Base-by-base conservation (phyloP, 2,888 invertebrate species). In the Lordiphosa andalusiaca region DNA sequence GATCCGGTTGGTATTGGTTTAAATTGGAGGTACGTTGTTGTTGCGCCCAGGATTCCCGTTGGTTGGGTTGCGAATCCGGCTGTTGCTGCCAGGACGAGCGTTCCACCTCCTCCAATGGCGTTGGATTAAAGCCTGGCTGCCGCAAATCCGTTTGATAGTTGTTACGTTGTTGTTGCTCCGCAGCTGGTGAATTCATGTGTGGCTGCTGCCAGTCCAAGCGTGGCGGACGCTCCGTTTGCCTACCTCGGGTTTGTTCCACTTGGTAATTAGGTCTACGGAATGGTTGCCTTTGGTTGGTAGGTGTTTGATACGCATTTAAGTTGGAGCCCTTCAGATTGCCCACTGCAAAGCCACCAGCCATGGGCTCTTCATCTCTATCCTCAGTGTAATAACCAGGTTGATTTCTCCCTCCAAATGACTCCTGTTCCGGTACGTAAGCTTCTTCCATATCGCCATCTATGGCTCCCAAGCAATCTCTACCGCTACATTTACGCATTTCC, bases 81-180 rank as follows among this genome's bases (percentile, higher is more conserved):
- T 42, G 54, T 70, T 91, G 90, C 69, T 92, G 91, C 42, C 87
- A 96, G 95, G 13, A 93, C 92, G 1, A 95, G 94, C 60, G 92
- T 91, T 53, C 93, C 0, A 58, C 42, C 21, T 73, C 62, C 6
- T 68, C 62, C 9, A 62, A 19, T 0, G 66, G 59, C 0, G 73
- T 52, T n/a, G 41, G 13, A 40, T 16, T n/a, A 9, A 44, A 12
- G 9, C 62, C 30, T 6, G 39, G 46, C 1, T 30, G 51, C 6
- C 12, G 4, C 62, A 55, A 68, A 5, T 69, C 64, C 12, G 16
- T 16, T 2, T 16, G 16, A 16, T 16, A 16, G 16, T 16, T 16
- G 16, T 16, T 16, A 16, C 2, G 16, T 16, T 16, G 16, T 16
- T 16, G 16, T 16, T 16, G 16, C 16, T 16, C 16, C 16, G 2